A percentile compares a stretch with the other conserved stretches of the same genome.
Conservation (phyloP, 1,140 invertebrate species). For the Drosophila nigromelanica region DNA sequence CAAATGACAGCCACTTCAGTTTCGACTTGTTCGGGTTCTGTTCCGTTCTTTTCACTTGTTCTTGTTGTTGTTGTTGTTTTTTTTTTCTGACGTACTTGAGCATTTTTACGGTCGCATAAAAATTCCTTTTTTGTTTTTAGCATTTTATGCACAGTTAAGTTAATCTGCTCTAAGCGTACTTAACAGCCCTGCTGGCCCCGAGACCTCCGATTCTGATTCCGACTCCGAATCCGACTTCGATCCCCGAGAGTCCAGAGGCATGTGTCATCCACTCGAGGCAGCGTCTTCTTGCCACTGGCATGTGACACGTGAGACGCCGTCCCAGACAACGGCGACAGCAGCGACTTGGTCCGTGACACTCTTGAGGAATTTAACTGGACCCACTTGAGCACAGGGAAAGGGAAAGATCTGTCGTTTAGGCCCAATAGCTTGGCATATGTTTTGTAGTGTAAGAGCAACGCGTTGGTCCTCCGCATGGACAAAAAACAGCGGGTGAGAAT, state of each 20-base stretch:
- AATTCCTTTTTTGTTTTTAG: slow-evolving; percentile 68
- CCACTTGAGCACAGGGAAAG: slow-evolving; percentile 43
- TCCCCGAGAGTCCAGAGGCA: slow-evolving; percentile 52
- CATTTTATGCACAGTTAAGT: slow-evolving; percentile 60
- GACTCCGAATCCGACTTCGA: background rate
- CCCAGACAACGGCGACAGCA: slow-evolving; percentile 13
- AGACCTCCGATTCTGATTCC: slow-evolving; percentile 5
- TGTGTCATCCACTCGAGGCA: slow-evolving; percentile 71
- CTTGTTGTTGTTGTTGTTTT: too few relatives aligned
- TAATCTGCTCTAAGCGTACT: slow-evolving; percentile 77
- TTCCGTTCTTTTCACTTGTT: slow-evolving; percentile 4
- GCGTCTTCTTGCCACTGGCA: slow-evolving; percentile 32
- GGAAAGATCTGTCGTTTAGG: slow-evolving; percentile 22
- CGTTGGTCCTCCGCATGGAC: slow-evolving; percentile 51
- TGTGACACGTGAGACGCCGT: slow-evolving; percentile 70
- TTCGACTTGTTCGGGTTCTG: slow-evolving; percentile 6
- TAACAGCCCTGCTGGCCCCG: slow-evolving; percentile 50
- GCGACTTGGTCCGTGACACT: slow-evolving; percentile 60
- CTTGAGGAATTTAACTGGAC: slow-evolving; percentile 35
- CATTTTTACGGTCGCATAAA: slow-evolving; percentile 66
- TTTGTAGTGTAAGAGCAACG: slow-evolving; percentile 40
- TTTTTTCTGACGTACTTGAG: slow-evolving; percentile 53
- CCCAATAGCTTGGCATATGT: slow-evolving; percentile 58
- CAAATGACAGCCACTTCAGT: slow-evolving; percentile 70
- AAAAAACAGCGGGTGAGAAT: slow-evolving; percentile 14